A percentile compares a stretch with the other conserved stretches of the same genome.
Conservation (phyloP, 2,113 vertebrate species). For the Oncorhynchus clarkii region DNA sequence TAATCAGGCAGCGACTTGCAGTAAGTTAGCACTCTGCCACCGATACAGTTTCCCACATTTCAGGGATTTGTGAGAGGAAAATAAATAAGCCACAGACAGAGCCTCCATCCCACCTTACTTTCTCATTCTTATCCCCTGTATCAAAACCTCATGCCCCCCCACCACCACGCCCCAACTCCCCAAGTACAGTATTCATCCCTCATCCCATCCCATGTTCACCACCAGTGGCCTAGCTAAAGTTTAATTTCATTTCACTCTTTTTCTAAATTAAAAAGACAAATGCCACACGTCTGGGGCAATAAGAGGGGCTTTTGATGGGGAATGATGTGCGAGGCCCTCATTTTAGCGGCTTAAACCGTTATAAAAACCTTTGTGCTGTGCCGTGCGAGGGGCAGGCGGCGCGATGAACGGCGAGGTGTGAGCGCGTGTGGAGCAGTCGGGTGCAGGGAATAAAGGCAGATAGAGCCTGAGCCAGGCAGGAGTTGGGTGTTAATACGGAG, state of each 20-base stretch:
- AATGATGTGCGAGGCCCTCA: slow-evolving; percentile 57
- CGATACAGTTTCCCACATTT: slow-evolving; percentile 46
- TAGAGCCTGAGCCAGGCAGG: slow-evolving; percentile 24
- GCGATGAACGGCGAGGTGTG: slow-evolving; percentile 3
- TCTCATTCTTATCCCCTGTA: slow-evolving; percentile 33
- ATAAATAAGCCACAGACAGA: slow-evolving; percentile 35
- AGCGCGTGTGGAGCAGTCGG: slow-evolving; percentile 23
- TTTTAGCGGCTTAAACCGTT: slow-evolving; percentile 62
- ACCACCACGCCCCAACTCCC: neutral
- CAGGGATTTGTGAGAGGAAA: slow-evolving; percentile 47
- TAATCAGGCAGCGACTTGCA: slow-evolving; percentile 55
- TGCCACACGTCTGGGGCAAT: slow-evolving; percentile 46
- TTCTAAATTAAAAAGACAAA: slow-evolving; percentile 63
- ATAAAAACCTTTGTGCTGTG: slow-evolving; percentile 45
- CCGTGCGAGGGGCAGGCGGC: neutral
- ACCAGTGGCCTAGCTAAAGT: slow-evolving; percentile 5
- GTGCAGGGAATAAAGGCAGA: neutral
- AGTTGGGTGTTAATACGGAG: slow-evolving; percentile 67
- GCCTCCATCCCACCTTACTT: slow-evolving; percentile 34
- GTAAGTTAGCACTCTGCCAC: slow-evolving; percentile 35
- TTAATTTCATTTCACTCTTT: slow-evolving; percentile 8
- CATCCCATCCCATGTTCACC: slow-evolving; percentile 21
- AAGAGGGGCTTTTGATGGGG: slow-evolving; percentile 55
- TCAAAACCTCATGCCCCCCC: slow-evolving; percentile 12
- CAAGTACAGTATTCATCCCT: neutral